A percentile compares a stretch with the other conserved stretches of the same genome.
phyloP scores from a whole-genome alignment of 2,888 invertebrate species.

The Tetheella fluctuosa region DNA sequence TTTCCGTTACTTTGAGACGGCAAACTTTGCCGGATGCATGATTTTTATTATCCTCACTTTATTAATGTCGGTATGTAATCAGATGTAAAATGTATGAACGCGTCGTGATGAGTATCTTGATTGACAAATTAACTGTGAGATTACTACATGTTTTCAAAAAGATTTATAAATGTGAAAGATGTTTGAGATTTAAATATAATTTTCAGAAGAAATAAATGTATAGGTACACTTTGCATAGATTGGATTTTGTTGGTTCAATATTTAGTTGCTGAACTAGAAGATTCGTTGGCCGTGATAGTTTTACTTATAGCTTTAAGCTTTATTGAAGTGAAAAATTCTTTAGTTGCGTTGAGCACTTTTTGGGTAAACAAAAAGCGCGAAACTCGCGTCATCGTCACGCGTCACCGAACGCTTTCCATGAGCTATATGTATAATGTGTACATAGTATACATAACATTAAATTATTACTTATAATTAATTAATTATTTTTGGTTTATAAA shows the following conservation, averaged over 20 bases:
- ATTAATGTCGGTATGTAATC: slow-evolving; percentile 18
- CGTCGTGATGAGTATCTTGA: slow-evolving; percentile 7
- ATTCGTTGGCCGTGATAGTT: background rate
- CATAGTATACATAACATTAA: no score
- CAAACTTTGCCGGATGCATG: slow-evolving; percentile 46
- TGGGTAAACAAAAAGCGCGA: no score
- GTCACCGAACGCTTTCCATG: no score
- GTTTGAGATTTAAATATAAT: background rate
- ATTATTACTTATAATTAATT: no score
- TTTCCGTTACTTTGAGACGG: slow-evolving; percentile 70
- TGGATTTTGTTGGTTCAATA: no score
- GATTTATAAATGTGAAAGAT: background rate
- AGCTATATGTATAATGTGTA: no score
- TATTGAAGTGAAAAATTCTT: no score
- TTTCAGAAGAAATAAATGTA: no score
- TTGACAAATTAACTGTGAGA: slow-evolving; percentile 10
- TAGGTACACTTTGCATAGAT: no score
- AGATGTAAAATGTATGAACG: background rate
- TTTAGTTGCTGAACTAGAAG: background rate
- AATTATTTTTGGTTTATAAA: no score
- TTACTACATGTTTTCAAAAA: background rate
- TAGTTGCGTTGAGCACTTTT: no score
- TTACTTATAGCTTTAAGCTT: background rate
- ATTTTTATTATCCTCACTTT: slow-evolving; percentile 32
- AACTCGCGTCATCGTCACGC: no score